Base-by-base conservation (phyloP, 2,888 invertebrate species). In the Morpho achilles region DNA sequence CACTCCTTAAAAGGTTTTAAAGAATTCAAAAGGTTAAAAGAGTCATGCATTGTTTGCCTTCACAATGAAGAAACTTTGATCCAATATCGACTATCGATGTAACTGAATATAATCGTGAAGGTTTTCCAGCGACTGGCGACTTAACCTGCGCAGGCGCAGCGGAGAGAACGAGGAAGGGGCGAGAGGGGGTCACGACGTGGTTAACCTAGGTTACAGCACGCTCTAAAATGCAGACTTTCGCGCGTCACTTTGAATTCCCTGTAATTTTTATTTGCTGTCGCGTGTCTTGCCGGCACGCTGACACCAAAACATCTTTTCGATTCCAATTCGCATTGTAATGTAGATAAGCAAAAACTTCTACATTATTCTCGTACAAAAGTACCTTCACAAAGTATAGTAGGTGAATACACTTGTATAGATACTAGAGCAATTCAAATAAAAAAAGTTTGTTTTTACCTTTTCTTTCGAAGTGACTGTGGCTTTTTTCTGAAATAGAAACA, bases 111-210 rank as follows among this genome's bases (percentile, higher is more conserved):
- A 67, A 67, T 64, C 67, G 70, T 68, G 71, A 72, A 72, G 72
- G 72, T 67, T 70, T 68, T 68, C 68, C 66, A 66, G 65, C 64
- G 69, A 62, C 65, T 65, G 67, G 67, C 56, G 54, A 54, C 61
- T 60, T 51, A 57, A 66, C 59, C 59, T 60, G 69, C 64, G 63
- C 64, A 56, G 56, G 63, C 64, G 62, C 64, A 58, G 61, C 59
- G 64, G 61, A 43, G 66, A 53, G 60, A 57, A 63, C 59, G 61
- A 68, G 64, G 58, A 61, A 66, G 62, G 69, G 66, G 58, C 59
- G 67, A 66, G 61, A 70, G 64, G 69, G 72, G 71, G 77, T 84
- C 87, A 87, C 87, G 86, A 87, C 77, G 84, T 80, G 82, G 84
- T 84, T 84, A 79, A 81, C 83, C 79, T 84, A 79, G 77, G 74